Base-by-base conservation (phyloP, 2,797 vertebrate genomes). In the Zalophus californianus region DNA sequence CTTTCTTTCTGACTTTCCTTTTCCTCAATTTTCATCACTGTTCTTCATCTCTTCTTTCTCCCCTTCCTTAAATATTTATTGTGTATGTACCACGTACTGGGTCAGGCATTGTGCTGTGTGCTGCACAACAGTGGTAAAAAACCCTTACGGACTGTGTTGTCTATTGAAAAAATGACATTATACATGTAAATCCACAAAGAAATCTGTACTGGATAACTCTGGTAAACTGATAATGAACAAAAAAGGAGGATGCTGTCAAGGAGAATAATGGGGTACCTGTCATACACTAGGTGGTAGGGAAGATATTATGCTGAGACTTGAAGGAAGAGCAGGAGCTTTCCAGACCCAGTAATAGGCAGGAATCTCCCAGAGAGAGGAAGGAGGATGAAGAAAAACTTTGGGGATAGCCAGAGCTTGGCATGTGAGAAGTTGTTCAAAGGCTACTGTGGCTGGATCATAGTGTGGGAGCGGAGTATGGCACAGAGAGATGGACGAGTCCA, bases 21-120 rank as follows among this genome's bases (percentile, higher is more conserved):
- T 78, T 85, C 50, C 50, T 94, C 84, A 77, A 35, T 90, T 87
- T 84, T 92, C 8, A 89, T 80, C 44, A 35, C 18, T 70, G 12
- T 64, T 58, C 4, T 70, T 95, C 9, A 38, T 85, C 70, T 15
- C 14, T 58, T 93, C 4, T 16, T 25, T 52, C 18, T 54, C 79
- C 15, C 23, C n/a, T 95, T 93, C 3, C 14, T 86, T 83, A 68
- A 84, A 91, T 86, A 54, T 21, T 86, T 89, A 86, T 44, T 72
- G 12, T 82, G 9, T 15, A 41, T 82, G 52, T 90, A 48, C 41
- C 18, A 38, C 70, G 50, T 23, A 23, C 2, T 83, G 27, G 29
- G 25, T 25, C 4, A 66, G 14, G 64, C 2, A 85, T 84, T 60
- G 14, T 80, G 15, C n/a, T 58, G 16, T 58, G 10, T 77, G 48